Conservation (phyloP, 2,113 vertebrate species). For the Tauraco erythrolophus region DNA sequence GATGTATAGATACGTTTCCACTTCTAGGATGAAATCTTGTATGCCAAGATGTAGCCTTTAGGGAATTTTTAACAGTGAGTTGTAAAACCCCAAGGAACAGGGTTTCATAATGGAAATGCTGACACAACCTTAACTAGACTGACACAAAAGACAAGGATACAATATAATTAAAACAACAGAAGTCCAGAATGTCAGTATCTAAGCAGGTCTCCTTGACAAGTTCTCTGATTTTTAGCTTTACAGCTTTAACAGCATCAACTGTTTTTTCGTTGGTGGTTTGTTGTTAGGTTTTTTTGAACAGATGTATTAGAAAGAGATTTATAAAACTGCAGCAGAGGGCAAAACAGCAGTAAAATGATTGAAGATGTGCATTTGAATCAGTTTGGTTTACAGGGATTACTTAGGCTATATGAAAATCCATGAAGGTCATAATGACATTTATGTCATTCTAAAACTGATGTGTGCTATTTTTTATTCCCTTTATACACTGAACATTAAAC, state of each 20-base stretch:
- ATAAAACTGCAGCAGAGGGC: constrained; percentile 49
- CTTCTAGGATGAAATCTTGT: not conserved
- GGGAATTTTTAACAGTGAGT: not conserved
- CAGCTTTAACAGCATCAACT: constrained; percentile 17
- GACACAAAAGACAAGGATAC: not conserved
- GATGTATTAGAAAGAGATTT: constrained; percentile 52
- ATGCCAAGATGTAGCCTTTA: not conserved
- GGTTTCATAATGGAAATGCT: constrained; percentile 1
- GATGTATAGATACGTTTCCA: not conserved
- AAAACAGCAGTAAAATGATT: constrained; percentile 68
- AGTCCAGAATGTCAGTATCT: constrained; percentile 25
- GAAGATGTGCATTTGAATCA: constrained; percentile 73
- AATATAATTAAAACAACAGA: constrained; percentile 64
- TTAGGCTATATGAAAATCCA: constrained; percentile 69
- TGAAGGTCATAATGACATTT: constrained; percentile 75
- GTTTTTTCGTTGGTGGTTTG: not conserved
- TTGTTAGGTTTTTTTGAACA: not conserved
- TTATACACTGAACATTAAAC: constrained; percentile 55
- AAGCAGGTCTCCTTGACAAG: constrained; percentile 56
- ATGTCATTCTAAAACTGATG: constrained; percentile 67
- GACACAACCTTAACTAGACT: constrained; percentile 1
- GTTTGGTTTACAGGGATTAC: constrained; percentile 73
- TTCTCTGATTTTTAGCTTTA: constrained; percentile 55
- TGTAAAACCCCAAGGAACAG: not conserved
- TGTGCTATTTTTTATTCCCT: constrained; percentile 65